Base-by-base conservation (phyloP, 2,888 invertebrate genomes). In the Rhagonycha lutea region DNA sequence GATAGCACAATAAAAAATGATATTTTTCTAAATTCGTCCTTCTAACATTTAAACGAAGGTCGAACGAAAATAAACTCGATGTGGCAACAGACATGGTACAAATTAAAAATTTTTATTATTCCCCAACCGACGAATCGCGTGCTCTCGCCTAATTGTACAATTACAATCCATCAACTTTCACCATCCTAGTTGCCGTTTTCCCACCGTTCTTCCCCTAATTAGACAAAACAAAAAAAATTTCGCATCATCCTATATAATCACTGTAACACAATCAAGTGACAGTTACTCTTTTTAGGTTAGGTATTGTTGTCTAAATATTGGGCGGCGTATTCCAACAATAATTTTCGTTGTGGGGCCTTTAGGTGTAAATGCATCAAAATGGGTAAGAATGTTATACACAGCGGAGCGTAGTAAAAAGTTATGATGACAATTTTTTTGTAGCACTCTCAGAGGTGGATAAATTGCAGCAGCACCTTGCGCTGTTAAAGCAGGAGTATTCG, bases 401-500 rank as follows among this genome's bases (percentile, higher is more conserved):
- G 47, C n/a, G 2, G 5, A 0, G n/a, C 7, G 47, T n/a, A 47
- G 7, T n/a, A 2, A 47, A 47, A n/a, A 47, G n/a, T 47, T n/a
- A 47, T n/a, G 5, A n/a, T n/a, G n/a, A 5, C n/a, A 7, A 47
- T 47, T 47, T n/a, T 47, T 26, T 78, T 79, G 47, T 85, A 91
- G 91, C 90, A 83, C 90, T 90, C 78, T 90, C 89, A 80, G 92
- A 92, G 87, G 90, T 91, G 82, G 89, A 90, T 76, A 93, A 93
- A 87, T 89, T 94, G 82, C 96, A 96, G 87, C 96, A 96, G 86
- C 97, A 98, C 86, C 89, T 98, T 80, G 88, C 93, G 74, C 90
- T 98, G 75, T 90, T 98, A 78, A 93, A 96, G 83, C 96, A 96
- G 82, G 96, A 98, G 88, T 98, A 98, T 88, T 94, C 96, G 8